Evolutionary conservation across 2,113 vertebrate species (phyloP), one percentile per base, ranked within the genome.

Genomic region (Gallinago paraguaiae): DNA sequence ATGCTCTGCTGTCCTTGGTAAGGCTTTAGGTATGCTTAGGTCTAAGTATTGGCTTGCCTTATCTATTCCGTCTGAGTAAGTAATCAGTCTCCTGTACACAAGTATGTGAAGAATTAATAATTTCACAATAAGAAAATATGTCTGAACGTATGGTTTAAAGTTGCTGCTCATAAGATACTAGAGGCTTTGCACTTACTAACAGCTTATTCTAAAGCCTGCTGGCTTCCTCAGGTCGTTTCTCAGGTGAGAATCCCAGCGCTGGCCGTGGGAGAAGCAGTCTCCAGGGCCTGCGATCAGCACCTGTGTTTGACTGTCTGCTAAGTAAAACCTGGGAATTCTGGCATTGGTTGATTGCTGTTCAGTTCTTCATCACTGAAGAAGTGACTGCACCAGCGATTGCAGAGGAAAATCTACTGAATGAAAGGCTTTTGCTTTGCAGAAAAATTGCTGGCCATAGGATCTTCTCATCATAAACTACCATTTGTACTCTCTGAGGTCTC

Each of bases 221-320:
- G 54, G 17, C 50, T 94, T 85, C 25, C n/a, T 19, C 15, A 50
- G 12, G 33, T 27, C 1, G 5, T 88, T 71, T 77, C 33, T 86
- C 13, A n/a, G 67, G 60, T 0, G 3, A 65, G 81, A 48, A 65
- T 4, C 2, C n/a, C 59, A 60, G 22, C 17, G 37, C 24, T 1
- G 5, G 39, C 23, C 0, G 0, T 11, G 16, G 16, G 43, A 14
- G 31, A 65, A 50, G 28, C 51, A 76, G 5, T 3, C 19, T 51
- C n/a, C n/a, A 14, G 56, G 67, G 24, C 37, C 20, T 60, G n/a
- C 1, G 1, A 51, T 31, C 30, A 45, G 45, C 2, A 2, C 33
- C 17, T 0, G 0, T 6, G 50, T 77, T 61, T 64, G 39, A 14
- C 17, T 20, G 1, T 41, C 33, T 53, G 4, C 17, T 35, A 13